Percentiles rank a stretch among this genome's conserved stretches.
Conservation (phyloP, 2,888 invertebrate genomes). For the Epirrhoe tristata region DNA sequence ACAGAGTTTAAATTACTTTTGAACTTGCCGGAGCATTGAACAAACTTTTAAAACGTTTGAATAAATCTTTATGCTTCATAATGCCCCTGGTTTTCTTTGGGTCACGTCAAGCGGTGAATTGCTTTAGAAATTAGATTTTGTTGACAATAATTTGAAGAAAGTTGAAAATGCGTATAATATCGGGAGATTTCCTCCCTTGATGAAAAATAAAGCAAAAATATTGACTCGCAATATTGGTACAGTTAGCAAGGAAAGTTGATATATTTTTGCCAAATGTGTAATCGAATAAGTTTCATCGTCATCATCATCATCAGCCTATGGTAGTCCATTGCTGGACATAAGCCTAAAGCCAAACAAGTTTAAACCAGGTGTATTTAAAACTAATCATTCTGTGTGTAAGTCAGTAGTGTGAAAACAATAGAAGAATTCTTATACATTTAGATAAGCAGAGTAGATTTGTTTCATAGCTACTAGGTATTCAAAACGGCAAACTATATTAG, state of each 20-base stretch:
- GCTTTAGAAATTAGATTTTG: slow-evolving; percentile 30
- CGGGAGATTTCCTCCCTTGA: neutral
- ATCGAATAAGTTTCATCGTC: no score
- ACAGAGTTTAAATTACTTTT: slow-evolving; percentile 37
- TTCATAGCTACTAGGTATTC: slow-evolving; percentile 4
- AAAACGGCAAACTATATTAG: slow-evolving; percentile 2
- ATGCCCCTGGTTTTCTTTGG: slow-evolving; percentile 21
- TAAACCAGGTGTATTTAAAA: no score
- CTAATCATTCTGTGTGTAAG: neutral
- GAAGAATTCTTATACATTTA: neutral
- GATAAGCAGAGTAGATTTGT: slow-evolving; percentile 5
- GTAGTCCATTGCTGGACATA: no score
- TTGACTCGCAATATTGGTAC: neutral
- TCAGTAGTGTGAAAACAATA: neutral
- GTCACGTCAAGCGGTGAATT: slow-evolving; percentile 28
- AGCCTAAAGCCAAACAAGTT: no score
- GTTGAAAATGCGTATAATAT: neutral
- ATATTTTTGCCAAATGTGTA: no score
- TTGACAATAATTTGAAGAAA: slow-evolving; percentile 21
- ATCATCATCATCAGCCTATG: no score
- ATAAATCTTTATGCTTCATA: slow-evolving; percentile 29
- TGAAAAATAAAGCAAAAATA: neutral
- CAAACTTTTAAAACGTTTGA: slow-evolving; percentile 33
- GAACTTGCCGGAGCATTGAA: slow-evolving; percentile 25
- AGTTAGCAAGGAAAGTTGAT: neutral